Percentiles rank a stretch among this genome's conserved stretches.
Evolutionary conservation across 2,797 vertebrate genomes (phyloP).

Genomic region (Micropoecilia bifurca): DNA sequence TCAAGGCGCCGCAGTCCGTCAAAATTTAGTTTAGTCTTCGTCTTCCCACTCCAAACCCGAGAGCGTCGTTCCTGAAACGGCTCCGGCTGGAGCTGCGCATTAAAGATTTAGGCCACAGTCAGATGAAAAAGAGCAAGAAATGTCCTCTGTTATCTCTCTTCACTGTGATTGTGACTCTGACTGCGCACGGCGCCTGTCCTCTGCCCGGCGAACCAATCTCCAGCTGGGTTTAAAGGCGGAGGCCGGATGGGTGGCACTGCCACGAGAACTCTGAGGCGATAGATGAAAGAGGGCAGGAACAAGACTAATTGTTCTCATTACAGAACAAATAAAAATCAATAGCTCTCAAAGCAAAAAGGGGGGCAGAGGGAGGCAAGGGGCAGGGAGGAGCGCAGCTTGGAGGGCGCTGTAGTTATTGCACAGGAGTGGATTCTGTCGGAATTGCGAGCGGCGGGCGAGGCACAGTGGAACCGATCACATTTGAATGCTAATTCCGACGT

Average conservation of each 20-base stretch:
- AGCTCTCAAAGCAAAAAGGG: constrained; percentile 68
- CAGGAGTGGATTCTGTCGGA: constrained; percentile 73
- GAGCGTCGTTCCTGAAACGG: not conserved
- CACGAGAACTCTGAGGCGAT: constrained; percentile 62
- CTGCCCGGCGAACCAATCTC: constrained; percentile 46
- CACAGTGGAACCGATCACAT: constrained; percentile 75
- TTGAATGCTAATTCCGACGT: constrained; percentile 80
- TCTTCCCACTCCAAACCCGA: not conserved
- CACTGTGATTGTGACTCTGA: constrained; percentile 22
- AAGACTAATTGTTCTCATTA: constrained; percentile 84
- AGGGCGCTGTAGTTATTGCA: constrained; percentile 79
- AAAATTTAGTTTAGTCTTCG: not conserved
- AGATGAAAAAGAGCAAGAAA: constrained; percentile 13
- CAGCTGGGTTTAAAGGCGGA: constrained; percentile 55
- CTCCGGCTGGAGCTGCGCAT: not conserved
- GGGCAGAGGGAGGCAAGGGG: too few relatives aligned
- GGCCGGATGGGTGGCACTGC: constrained; percentile 51
- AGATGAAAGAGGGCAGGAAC: constrained; percentile 73
- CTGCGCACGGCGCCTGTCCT: constrained; percentile 34
- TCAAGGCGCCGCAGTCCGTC: not conserved
- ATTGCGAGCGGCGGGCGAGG: constrained; percentile 67
- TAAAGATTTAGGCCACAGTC: constrained; percentile 6
- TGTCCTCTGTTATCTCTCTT: constrained; percentile 22
- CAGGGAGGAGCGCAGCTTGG: constrained; percentile 47
- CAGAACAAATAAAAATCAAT: constrained; percentile 81